Base-by-base conservation (phyloP, 2,888 invertebrate species). In the Caenorhabditis sp. region DNA sequence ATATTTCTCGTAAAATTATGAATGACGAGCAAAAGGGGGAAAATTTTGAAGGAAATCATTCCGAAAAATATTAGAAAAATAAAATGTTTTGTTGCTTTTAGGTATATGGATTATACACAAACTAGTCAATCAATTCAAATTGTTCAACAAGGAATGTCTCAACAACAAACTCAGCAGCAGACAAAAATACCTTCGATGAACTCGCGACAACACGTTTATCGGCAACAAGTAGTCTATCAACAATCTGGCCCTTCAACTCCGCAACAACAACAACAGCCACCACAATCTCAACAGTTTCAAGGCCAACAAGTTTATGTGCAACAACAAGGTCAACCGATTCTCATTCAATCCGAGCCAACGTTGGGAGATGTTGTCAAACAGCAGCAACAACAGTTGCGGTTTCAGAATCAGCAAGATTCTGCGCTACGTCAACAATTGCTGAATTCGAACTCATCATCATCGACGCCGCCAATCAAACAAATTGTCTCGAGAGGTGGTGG, bases 221-320 rank as follows among this genome's bases (percentile, higher is more conserved):
- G 59, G 24, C 49, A 59, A 23, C 55, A 55, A 55, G 55, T 55
- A 8, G 27, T 17, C 5, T 59, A 21, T 58, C 57, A 57, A 23
- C 26, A 57, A 17, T 50, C 17, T 14, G 17, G 17, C 10, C 26
- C 17, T 2, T 24, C 55, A 24, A 55, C 24, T 17, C 51, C 61
- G 37, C 49, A 63, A 55, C n/a, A 57, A 43, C 14, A 64, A 58
- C n/a, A 62, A 23, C 61, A 55, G 31, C 57, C 27, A n/a, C 49
- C 27, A 49, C 62, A 67, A 12, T 36, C 53, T 6, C 66, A 61
- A 23, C 19, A 12, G 17, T 37, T 43, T 17, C 26, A 58, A 12
- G 37, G 36, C 14, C 24, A 55, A n/a, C 64, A 62, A 19, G 61
- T 37, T 17, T 66, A 62, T 49, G 65, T 61, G 19, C 58, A 58